Base-by-base conservation (phyloP, 2,113 vertebrate species). In the Callopanchax toddi region DNA sequence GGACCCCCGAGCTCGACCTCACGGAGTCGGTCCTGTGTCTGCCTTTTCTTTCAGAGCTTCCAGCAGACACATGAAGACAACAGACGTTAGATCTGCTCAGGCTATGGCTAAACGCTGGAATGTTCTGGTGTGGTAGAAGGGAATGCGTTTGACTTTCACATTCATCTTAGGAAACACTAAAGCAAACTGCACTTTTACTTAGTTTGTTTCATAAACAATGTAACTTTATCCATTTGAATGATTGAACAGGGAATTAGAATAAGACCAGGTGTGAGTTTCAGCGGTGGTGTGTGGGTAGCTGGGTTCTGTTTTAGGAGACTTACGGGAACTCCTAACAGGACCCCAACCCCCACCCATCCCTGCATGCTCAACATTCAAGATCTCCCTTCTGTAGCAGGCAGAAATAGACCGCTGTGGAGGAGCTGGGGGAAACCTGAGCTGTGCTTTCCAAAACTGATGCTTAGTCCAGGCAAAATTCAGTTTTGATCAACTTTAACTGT, bases 291-390 rank as follows among this genome's bases (percentile, higher is more conserved):
- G n/a, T n/a, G n/a, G n/a, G n/a, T n/a, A n/a, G n/a, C n/a, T n/a
- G n/a, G n/a, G n/a, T n/a, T n/a, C n/a, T n/a, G n/a, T 21, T 32
- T 43, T 32, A 53, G 45, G 63, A 61, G 73, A 40, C 74, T 73
- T 61, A 70, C 72, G 34, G 72, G 65, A 84, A 64, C 50, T 23
- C 43, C 51, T 51, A 76, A 56, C 66, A 32, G 44, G 61, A 51
- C 82, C 68, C 74, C 77, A 25, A 32, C 51, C n/a, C 55, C 59
- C 25, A 64, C 11, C 36, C n/a, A n/a, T n/a, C n/a, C n/a, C 66
- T 66, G 34, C 69, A 73, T 81, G 79, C 75, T 74, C 69, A 10
- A 54, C 79, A 85, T 87, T 89, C 76, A 83, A 46, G 54, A 63
- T 53, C 57, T 50, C 67, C 55, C 66, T 70, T 64, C 62, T 34